Evolutionary conservation across 2,888 invertebrate species (phyloP).

Genomic region (Eupithecia centaureata): DNA sequence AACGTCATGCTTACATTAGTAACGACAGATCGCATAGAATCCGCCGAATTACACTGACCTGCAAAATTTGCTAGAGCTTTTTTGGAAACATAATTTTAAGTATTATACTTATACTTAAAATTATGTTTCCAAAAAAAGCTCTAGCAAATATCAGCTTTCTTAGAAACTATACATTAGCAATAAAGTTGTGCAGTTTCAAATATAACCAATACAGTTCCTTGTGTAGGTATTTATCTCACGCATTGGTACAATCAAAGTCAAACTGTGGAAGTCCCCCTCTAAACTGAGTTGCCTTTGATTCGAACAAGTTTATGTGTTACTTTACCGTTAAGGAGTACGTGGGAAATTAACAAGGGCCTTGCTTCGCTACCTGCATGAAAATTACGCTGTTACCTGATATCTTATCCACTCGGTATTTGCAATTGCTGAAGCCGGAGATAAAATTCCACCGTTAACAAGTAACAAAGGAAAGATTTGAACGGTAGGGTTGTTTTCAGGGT

Average conservation of each 20-base stretch:
- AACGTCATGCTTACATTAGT: background rate
- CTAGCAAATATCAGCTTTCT: too few relatives aligned
- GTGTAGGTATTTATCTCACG: constrained; percentile 10
- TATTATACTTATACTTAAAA: too few relatives aligned
- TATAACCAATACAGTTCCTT: constrained; percentile 7
- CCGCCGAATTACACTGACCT: too few relatives aligned
- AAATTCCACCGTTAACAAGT: constrained; percentile 10
- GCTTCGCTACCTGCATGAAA: constrained; percentile 71
- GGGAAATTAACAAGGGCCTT: constrained; percentile 73
- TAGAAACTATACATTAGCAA: too few relatives aligned
- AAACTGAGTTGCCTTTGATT: constrained; percentile 69
- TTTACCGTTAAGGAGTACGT: constrained; percentile 73
- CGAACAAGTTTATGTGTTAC: constrained; percentile 73
- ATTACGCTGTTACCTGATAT: constrained; percentile 52
- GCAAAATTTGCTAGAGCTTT: too few relatives aligned
- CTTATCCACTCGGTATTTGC: constrained; percentile 28
- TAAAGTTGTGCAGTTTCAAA: too few relatives aligned
- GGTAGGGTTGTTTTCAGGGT: constrained; percentile 8
- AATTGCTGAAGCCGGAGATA: constrained; percentile 15
- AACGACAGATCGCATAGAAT: background rate
- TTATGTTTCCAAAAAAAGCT: too few relatives aligned
- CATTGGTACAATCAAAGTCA: constrained; percentile 32
- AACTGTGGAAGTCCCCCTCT: constrained; percentile 41
- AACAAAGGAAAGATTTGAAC: constrained; percentile 4
- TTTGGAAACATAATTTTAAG: too few relatives aligned